Base-by-base conservation (phyloP, 2,797 vertebrate genomes). In the Schizopygopsis malacanthus region DNA sequence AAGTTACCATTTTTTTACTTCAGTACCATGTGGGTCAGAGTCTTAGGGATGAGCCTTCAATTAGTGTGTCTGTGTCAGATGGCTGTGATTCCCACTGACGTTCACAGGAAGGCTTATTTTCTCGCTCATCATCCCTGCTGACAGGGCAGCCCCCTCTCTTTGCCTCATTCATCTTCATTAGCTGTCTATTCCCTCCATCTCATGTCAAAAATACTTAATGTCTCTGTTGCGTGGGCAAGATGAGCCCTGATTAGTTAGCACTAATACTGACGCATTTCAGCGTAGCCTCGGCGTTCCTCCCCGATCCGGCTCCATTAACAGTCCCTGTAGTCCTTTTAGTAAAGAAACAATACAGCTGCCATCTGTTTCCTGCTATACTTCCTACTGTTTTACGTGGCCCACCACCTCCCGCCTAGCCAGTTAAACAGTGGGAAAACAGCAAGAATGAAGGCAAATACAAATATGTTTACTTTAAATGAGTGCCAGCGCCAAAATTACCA, bases 81-180 rank as follows among this genome's bases (percentile, higher is more conserved):
- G 59, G 25, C 67, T 86, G 33, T 33, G 79, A 79, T 87, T 79
- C 73, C 41, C 37, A 78, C 72, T 65, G 83, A 88, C 61, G 50
- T 67, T 87, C 59, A 33, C 43, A 79, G 77, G 72, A 86, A 84
- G 56, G 41, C 33, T 45, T 79, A 18, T 79, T 73, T 73, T 43
- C 77, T 85, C 81, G 8, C 81, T 69, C 61, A 47, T 45, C 79
- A 80, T 33, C 28, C 6, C 45, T 71, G 85, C 69, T 81, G 87
- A 91, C 90, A 90, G 85, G 81, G 65, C 67, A 41, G 61, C 50
- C 81, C 85, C 73, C 78, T 79, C 81, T 61, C 70, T 85, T 83
- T 50, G 45, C 81, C 84, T 54, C 90, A 92, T 92, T 92, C 85
- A 90, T 90, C 92, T 92, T 92, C 91, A 92, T 92, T 91, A 92